Evolutionary conservation across 1,140 invertebrate species (phyloP).

Genomic region (Drosophila sproati): DNA sequence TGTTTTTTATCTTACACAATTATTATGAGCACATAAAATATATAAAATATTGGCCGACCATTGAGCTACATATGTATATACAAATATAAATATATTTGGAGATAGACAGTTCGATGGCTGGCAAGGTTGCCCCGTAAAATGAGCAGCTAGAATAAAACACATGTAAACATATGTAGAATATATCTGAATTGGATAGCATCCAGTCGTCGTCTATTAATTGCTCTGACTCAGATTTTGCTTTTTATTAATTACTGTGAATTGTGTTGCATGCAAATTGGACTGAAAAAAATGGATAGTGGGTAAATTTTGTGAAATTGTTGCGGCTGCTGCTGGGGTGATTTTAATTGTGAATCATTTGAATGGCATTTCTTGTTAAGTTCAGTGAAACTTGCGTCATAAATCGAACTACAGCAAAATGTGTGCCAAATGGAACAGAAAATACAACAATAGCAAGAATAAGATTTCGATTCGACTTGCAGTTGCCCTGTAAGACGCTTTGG

Average conservation of each 20-base stretch:
- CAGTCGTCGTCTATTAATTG: constrained; percentile 36
- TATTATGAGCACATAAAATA: constrained; percentile 57
- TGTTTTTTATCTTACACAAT: constrained; percentile 64
- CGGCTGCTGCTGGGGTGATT: background rate
- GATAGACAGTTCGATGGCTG: constrained; percentile 56
- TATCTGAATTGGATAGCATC: background rate
- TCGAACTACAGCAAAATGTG: constrained; percentile 71
- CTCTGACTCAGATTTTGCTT: constrained; percentile 36
- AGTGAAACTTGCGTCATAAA: constrained; percentile 65
- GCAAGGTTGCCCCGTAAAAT: constrained; percentile 52
- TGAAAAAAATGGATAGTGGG: background rate
- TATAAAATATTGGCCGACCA: constrained; percentile 60
- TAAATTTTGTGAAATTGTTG: background rate
- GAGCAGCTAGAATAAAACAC: constrained; percentile 46
- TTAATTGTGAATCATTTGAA: constrained; percentile 31
- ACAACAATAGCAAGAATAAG: background rate
- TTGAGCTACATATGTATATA: constrained; percentile 17
- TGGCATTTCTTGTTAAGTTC: constrained; percentile 37
- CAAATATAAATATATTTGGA: constrained; percentile 24
- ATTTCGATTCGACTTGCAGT: background rate
- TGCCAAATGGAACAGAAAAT: constrained; percentile 72
- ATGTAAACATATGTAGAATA: constrained; percentile 56
- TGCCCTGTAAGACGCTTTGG: constrained; percentile 6
- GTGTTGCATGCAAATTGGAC: background rate
- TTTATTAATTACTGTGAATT: constrained; percentile 9